Percentiles rank a stretch among this genome's conserved stretches.
Evolutionary conservation across 2,113 vertebrate genomes (phyloP).

Genomic region (Bufo gargarizans): DNA sequence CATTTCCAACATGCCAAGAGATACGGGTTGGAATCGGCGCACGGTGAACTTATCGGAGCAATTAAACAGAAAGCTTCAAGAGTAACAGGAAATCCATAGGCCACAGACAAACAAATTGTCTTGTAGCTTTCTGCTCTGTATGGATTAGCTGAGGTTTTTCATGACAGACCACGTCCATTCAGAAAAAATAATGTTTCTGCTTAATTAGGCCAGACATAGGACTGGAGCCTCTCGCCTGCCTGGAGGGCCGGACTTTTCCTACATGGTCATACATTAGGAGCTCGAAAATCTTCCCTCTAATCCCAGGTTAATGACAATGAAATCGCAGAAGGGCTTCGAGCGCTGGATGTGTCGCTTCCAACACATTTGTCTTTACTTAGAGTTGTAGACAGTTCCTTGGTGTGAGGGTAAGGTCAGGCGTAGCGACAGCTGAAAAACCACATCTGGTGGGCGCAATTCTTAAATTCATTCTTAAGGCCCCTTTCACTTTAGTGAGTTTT

Average conservation of each 20-base stretch:
- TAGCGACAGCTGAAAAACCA: too few relatives aligned
- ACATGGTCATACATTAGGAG: neutral
- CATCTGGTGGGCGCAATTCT: too few relatives aligned
- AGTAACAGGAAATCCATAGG: conserved; percentile 59
- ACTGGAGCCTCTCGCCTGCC: conserved; percentile 28
- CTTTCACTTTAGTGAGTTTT: too few relatives aligned
- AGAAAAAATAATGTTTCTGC: conserved; percentile 47
- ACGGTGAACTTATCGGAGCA: conserved; percentile 57
- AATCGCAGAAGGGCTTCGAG: neutral
- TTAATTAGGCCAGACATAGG: conserved; percentile 37
- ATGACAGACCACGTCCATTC: conserved; percentile 54
- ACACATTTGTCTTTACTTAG: conserved; percentile 6
- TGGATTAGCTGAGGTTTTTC: conserved; percentile 59
- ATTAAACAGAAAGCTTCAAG: conserved; percentile 59
- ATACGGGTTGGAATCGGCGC: conserved; percentile 44
- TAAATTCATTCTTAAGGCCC: too few relatives aligned
- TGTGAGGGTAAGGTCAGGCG: too few relatives aligned
- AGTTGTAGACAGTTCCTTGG: neutral
- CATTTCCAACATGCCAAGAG: conserved; percentile 39
- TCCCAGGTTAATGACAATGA: conserved; percentile 30
- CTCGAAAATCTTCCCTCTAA: conserved; percentile 12
- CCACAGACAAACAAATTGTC: conserved; percentile 59
- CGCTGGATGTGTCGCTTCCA: conserved; percentile 1
- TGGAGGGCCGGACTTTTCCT: neutral
- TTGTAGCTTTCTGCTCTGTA: conserved; percentile 56